Evolutionary conservation across 2,888 invertebrate species (phyloP).

Genomic region (Chrysopilus asiliformis): DNA sequence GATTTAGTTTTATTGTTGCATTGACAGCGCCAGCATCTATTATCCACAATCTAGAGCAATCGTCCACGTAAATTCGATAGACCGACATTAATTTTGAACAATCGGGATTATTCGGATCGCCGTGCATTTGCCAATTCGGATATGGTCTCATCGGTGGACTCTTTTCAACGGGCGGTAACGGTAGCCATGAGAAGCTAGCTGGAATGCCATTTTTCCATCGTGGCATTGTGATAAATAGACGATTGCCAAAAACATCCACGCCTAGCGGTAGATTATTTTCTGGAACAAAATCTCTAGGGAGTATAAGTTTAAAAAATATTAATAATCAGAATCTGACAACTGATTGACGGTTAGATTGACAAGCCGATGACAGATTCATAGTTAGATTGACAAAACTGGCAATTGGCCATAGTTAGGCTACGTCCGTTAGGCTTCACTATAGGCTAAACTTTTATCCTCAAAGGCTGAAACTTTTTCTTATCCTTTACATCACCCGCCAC

Average conservation of each 20-base stretch:
- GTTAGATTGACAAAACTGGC: no score
- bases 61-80: constrained; percentile 59
- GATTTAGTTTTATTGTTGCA: constrained; percentile 49
- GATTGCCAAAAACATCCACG: constrained; percentile 51
- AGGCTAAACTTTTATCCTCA: no score
- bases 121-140: constrained; percentile 49
- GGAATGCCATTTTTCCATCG: constrained; percentile 65
- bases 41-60: constrained; percentile 65
- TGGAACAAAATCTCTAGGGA: constrained; percentile 46
- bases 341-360: no score
- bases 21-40: constrained; percentile 68
- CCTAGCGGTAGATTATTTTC: constrained; percentile 64
- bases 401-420: no score
- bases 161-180: constrained; percentile 43
- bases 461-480: no score
- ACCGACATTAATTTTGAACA: constrained; percentile 63
- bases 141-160: constrained; percentile 57
- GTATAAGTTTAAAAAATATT: not conserved
- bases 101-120: constrained; percentile 32
- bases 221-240: constrained; percentile 62
- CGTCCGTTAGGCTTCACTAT: no score
- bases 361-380: no score
- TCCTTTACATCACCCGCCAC: no score
- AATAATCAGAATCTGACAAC: not conserved
- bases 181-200: constrained; percentile 54